Base-by-base conservation (phyloP, 2,888 invertebrate genomes). In the Machimus atricapillus region DNA sequence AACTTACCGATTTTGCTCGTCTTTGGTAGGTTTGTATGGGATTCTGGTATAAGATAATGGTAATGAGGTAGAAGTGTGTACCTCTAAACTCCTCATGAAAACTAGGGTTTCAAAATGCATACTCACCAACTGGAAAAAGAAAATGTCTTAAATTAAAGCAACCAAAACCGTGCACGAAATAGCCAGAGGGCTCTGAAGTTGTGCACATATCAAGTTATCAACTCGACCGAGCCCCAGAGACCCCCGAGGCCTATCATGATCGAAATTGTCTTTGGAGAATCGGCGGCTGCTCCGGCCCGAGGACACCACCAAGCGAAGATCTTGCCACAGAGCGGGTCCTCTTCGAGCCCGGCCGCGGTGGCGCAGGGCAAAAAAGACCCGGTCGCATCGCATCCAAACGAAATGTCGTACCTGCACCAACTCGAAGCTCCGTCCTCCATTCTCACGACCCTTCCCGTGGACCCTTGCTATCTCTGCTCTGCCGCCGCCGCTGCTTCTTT, bases 381-480 rank as follows among this genome's bases (percentile, higher is more conserved):
- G 19, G 27, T 27, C 66, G 43, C 12, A 43, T 19, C 56, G 23
- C 1, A 9, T 58, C 58, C 23, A 73, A 73, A 8, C 31, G 9
- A 27, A 83, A 73, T n/a, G 73, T 23, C 43, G 40, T 85, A 85
- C 85, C 85, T 85, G 85, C 74, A 74, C 74, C 74, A 19, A 52
- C 52, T 19, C n/a, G n/a, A 2, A 19, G 66, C 66, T 66, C n/a
- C n/a, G 66, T 83, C 43, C 23, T 40, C 19, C 83, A 73, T 83
- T 83, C 83, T 83, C 83, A 83, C 83, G 83, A 83, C 83, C 73
- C 66, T 34, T 31, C 34, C 27, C 37, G 58, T 43, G 73, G 73
- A n/a, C n/a, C n/a, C n/a, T n/a, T n/a, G n/a, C n/a, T n/a, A n/a
- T 83, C 19, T 83, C 73, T 66, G 66, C 31, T 3, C 31, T 31